Evolutionary conservation across 2,888 invertebrate genomes (phyloP).

Genomic region (Dolomedes plantarius): DNA sequence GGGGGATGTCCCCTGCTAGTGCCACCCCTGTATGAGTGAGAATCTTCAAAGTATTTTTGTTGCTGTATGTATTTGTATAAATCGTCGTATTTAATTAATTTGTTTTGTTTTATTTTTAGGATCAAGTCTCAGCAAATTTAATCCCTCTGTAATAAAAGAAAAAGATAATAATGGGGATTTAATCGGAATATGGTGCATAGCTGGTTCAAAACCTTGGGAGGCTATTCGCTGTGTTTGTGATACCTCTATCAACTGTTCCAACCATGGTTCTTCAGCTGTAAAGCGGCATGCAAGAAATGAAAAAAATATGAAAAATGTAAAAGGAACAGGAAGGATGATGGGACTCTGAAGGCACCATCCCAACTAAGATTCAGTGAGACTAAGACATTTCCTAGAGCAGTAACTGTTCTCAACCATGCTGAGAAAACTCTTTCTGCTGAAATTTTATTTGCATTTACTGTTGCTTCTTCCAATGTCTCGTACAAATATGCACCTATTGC

Average conservation of each 20-base stretch:
- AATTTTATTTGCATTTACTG: neutral
- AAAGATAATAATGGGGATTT: neutral
- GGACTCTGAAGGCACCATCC: neutral
- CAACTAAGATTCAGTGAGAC: neutral
- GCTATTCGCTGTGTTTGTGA: neutral
- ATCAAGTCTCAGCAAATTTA: neutral
- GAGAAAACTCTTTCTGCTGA: neutral
- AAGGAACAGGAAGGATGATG: neutral
- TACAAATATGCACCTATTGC: neutral
- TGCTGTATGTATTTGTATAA: no score
- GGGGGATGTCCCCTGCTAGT: no score
- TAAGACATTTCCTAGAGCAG: neutral
- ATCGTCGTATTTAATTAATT: no score
- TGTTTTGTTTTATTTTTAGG: no score
- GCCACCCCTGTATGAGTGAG: no score
- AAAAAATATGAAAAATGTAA: neutral
- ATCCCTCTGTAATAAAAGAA: neutral
- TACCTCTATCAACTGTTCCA: neutral
- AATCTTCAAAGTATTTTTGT: no score
- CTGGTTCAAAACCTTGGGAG: neutral
- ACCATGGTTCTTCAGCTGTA: neutral
- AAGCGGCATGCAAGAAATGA: neutral
- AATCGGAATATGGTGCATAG: neutral
- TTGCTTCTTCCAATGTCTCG: neutral
- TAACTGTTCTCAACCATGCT: neutral